A percentile compares a stretch with the other conserved stretches of the same genome.
These are phyloP conservation scores for Malurus splendens DNA, from an alignment of 2,797 vertebrate genomes.

Conservation along the genomic window DNA sequence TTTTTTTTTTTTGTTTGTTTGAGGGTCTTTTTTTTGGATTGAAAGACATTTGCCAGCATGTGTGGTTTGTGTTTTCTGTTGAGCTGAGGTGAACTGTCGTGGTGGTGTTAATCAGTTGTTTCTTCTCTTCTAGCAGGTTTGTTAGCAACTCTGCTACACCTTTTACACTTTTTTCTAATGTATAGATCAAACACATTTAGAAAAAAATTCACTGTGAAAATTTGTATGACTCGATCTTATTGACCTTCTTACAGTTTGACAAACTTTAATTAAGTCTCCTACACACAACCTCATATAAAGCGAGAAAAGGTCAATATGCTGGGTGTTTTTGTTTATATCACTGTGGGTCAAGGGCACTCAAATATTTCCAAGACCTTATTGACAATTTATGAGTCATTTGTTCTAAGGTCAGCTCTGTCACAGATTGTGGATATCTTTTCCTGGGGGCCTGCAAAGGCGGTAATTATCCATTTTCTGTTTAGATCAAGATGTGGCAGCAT, in stretches of 20 bases:
- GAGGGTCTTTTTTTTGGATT: background rate
- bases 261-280: slow-evolving; percentile 60
- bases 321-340: background rate
- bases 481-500: background rate
- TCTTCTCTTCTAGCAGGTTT: background rate
- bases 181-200: background rate
- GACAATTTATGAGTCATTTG: background rate
- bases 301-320: background rate
- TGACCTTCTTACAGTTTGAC: slow-evolving; percentile 40
- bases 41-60: background rate
- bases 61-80: background rate
- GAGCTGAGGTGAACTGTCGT: background rate
- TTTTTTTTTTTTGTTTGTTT: background rate
- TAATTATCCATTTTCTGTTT: background rate
- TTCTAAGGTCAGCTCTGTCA: background rate
- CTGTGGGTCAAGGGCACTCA: background rate
- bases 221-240: slow-evolving; percentile 59
- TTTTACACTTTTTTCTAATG: background rate
- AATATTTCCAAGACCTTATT: background rate
- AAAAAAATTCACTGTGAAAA: slow-evolving; percentile 13
- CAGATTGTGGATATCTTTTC: background rate
- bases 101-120: background rate
- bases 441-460: background rate
- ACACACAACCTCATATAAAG: background rate
- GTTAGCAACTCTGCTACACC: background rate